A percentile compares a stretch with the other conserved stretches of the same genome.
phyloP scores from a whole-genome alignment of 2,113 vertebrate genomes.

The Xiphophorus couchianus region DNA sequence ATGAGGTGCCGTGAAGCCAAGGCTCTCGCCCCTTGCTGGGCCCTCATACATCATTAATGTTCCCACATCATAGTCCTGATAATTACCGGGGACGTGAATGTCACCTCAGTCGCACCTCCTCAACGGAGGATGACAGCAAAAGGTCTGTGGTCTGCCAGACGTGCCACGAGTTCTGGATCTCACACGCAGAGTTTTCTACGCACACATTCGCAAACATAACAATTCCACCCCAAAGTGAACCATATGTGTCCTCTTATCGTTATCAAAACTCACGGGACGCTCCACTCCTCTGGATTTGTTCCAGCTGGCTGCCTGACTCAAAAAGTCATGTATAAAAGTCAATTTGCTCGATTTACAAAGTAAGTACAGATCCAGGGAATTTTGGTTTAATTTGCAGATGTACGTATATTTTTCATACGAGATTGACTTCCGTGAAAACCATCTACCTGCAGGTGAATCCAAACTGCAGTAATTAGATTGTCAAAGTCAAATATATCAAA shows the following conservation, averaged over 20 bases:
- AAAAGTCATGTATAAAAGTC: constrained; percentile 7
- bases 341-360: constrained; percentile 6
- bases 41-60: constrained; percentile 83
- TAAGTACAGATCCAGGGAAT: neutral
- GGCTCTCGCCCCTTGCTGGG: constrained; percentile 72
- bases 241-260: constrained; percentile 59
- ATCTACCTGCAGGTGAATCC: no score
- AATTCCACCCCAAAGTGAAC: constrained; percentile 56
- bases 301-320: constrained; percentile 25
- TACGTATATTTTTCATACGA: no score
- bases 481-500: no score
- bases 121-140: constrained; percentile 72
- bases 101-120: constrained; percentile 74
- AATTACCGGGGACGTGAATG: constrained; percentile 80
- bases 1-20: constrained; percentile 74
- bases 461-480: no score
- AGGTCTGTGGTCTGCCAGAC: constrained; percentile 67
- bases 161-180: constrained; percentile 32
- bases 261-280: constrained; percentile 32
- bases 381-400: neutral
- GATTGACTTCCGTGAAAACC: no score
- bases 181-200: constrained; percentile 4
- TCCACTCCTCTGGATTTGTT: constrained; percentile 50
- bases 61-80: constrained; percentile 81
- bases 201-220: constrained; percentile 38